Evolutionary conservation across 2,113 vertebrate species (phyloP).

Genomic region (Cricetomys ansorgei): DNA sequence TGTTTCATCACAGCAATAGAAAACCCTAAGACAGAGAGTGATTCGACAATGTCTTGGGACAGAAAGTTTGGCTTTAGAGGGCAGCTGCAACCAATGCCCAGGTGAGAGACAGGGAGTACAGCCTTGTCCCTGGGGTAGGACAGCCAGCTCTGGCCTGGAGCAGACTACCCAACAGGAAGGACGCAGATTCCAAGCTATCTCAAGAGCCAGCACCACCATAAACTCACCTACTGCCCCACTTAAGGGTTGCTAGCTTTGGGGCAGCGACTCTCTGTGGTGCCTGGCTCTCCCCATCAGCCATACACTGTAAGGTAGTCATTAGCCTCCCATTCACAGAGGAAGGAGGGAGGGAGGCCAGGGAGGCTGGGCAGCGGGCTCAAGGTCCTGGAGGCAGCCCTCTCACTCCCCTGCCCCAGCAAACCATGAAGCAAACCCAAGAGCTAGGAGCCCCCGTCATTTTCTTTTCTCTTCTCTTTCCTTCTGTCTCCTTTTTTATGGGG

Average conservation of each 20-base stretch:
- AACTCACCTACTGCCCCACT: not conserved
- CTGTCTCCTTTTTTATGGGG: not conserved
- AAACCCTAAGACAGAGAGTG: no score
- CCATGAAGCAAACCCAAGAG: not conserved
- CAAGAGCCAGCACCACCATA: not conserved
- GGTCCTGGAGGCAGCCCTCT: not conserved
- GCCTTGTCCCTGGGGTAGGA: not conserved
- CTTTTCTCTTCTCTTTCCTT: not conserved
- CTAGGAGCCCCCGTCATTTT: not conserved
- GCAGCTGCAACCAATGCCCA: not conserved
- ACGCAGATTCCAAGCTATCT: not conserved
- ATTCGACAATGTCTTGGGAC: not conserved
- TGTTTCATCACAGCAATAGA: no score
- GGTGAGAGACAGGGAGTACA: not conserved
- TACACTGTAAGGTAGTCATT: not conserved
- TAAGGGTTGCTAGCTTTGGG: not conserved
- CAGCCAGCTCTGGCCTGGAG: not conserved
- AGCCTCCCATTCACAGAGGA: not conserved
- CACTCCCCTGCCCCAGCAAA: not conserved
- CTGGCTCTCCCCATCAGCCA: not conserved
- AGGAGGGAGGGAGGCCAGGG: not conserved
- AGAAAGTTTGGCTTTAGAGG: not conserved
- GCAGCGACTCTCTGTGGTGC: not conserved
- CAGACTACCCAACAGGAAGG: slow-evolving; percentile 21
- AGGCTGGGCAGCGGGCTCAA: not conserved